These are phyloP conservation scores for Melanophora roralis DNA, from an alignment of 2,888 invertebrate genomes.

Conservation along the genomic window DNA sequence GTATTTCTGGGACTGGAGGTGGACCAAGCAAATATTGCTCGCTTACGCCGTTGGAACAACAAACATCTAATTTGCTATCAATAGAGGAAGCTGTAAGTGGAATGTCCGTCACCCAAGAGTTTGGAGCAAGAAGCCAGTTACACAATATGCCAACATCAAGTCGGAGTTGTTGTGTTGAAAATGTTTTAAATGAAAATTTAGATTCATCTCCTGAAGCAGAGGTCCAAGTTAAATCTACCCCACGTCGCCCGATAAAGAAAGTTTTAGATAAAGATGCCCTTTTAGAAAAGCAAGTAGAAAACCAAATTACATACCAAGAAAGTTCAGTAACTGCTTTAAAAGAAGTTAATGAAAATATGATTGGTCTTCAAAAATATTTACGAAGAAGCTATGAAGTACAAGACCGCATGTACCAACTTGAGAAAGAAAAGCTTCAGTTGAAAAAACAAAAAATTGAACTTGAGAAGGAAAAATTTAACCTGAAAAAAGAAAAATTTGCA, in stretches of 20 bases:
- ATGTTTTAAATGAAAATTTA: too few species aligned
- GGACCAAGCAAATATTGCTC: slow-evolving; percentile 37
- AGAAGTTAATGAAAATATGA: not conserved
- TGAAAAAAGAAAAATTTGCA: not conserved
- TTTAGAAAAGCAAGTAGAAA: slow-evolving; percentile 8
- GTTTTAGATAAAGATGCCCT: not conserved
- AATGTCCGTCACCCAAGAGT: not conserved
- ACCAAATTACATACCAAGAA: slow-evolving; percentile 13
- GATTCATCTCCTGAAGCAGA: too few species aligned
- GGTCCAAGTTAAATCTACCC: not conserved
- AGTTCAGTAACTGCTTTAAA: not conserved
- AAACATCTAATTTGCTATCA: not conserved
- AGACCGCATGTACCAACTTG: not conserved
- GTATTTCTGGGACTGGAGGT: slow-evolving; percentile 40
- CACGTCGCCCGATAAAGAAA: not conserved
- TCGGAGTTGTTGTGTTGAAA: too few species aligned
- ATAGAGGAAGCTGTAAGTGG: not conserved
- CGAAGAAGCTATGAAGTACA: not conserved
- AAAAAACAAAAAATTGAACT: not conserved
- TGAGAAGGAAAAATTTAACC: not conserved
- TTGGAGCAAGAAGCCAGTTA: not conserved
- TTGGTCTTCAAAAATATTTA: not conserved
- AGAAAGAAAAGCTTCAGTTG: slow-evolving; percentile 8
- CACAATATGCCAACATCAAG: too few species aligned
- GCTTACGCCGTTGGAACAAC: slow-evolving; percentile 1